Evolutionary conservation across 2,888 invertebrate species (phyloP).

Genomic region (Octodonta nipae): DNA sequence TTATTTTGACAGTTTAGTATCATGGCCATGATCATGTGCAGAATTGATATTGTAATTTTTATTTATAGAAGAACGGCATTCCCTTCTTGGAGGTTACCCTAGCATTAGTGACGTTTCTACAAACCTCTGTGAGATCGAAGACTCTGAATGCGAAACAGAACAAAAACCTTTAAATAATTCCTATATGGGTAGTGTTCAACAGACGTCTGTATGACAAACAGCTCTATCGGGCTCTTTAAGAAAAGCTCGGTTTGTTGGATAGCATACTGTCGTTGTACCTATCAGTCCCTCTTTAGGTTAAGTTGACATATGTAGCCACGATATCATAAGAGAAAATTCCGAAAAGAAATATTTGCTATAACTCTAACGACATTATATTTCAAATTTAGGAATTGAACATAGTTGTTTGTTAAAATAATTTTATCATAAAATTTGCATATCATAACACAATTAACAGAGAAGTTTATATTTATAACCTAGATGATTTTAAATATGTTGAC

Average conservation of each 20-base stretch:
- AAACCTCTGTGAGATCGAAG: slow-evolving; percentile 84
- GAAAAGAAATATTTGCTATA: neutral
- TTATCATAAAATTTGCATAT: slow-evolving; percentile 3
- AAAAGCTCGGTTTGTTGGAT: slow-evolving; percentile 28
- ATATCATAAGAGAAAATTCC: slow-evolving; percentile 2
- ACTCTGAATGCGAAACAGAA: slow-evolving; percentile 59
- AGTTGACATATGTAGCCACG: slow-evolving; percentile 15
- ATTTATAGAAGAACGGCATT: slow-evolving; percentile 53
- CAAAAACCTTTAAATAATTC: slow-evolving; percentile 36
- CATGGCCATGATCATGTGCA: too few species aligned
- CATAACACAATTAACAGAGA: neutral
- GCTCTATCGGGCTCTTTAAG: slow-evolving; percentile 17
- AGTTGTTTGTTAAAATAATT: slow-evolving; percentile 1
- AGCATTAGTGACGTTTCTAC: slow-evolving; percentile 80
- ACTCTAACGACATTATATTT: slow-evolving; percentile 4
- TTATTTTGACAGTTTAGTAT: too few species aligned
- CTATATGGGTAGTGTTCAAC: slow-evolving; percentile 29
- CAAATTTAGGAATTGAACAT: slow-evolving; percentile 16
- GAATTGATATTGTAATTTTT: too few species aligned
- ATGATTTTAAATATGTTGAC: too few species aligned
- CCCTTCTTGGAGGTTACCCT: slow-evolving; percentile 54
- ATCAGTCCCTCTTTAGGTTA: slow-evolving; percentile 12
- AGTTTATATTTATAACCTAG: neutral
- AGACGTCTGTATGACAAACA: slow-evolving; percentile 34
- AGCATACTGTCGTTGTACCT: slow-evolving; percentile 21